phyloP scores from a whole-genome alignment of 2,113 vertebrate genomes.

The Platysteira castanea region DNA sequence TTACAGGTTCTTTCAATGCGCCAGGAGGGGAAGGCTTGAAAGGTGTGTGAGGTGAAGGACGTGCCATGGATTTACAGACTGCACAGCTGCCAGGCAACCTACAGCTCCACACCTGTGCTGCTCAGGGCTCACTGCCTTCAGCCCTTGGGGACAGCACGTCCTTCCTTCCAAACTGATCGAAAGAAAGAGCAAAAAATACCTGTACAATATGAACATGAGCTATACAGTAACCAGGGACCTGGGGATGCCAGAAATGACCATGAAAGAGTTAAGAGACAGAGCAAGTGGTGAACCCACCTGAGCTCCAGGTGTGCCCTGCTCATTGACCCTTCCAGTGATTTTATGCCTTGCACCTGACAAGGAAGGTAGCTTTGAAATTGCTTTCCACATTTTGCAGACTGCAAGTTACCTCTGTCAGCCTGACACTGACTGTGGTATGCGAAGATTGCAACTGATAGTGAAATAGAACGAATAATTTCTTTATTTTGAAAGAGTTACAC shows the following conservation, averaged over 20 bases:
- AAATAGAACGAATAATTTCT: not conserved
- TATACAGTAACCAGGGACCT: not conserved
- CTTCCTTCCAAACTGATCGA: not conserved
- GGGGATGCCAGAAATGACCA: rapidly evolving
- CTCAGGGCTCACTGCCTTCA: not conserved
- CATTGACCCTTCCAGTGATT: not conserved
- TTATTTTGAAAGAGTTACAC: not conserved
- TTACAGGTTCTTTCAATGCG: not conserved
- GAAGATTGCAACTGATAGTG: not conserved
- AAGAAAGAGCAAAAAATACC: not conserved
- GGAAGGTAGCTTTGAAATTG: not conserved
- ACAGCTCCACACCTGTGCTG: not conserved
- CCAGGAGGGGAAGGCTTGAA: not conserved
- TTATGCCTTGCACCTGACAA: not conserved
- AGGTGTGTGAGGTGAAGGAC: not conserved
- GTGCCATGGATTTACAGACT: not conserved
- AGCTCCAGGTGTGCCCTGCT: not conserved
- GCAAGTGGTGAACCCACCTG: not conserved
- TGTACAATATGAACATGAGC: too few relatives aligned
- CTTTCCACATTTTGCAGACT: not conserved
- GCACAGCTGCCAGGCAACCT: not conserved
- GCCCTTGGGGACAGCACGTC: not conserved
- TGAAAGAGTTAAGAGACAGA: not conserved
- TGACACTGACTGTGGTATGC: not conserved
- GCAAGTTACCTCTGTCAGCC: rapidly evolving